Evolutionary conservation across 2,797 vertebrate species (phyloP).

Genomic region (Sebastes cheni): DNA sequence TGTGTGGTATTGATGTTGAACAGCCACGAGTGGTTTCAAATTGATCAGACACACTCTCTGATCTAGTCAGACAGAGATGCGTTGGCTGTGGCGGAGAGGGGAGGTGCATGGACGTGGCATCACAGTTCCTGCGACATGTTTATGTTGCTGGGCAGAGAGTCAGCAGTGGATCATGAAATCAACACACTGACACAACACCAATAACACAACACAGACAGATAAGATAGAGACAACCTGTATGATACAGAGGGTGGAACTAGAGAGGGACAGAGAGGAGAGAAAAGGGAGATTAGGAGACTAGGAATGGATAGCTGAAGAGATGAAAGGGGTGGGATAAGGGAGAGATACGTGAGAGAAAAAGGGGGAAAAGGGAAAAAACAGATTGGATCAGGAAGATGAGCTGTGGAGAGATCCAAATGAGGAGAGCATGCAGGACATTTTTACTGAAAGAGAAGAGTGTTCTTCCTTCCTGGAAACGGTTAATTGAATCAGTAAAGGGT

Average conservation of each 20-base stretch:
- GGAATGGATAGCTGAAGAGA: neutral
- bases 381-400: neutral
- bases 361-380: neutral
- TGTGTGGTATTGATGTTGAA: neutral
- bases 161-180: slow-evolving; percentile 17
- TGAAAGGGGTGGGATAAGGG: neutral
- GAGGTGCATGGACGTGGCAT: neutral
- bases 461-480: neutral
- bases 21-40: neutral
- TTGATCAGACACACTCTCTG: neutral
- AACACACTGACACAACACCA: neutral
- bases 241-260: neutral
- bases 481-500: slow-evolving; percentile 16
- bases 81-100: neutral
- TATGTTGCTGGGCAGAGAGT: slow-evolving; percentile 25
- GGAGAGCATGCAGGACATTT: neutral
- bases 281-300: neutral
- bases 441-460: neutral
- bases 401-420: neutral
- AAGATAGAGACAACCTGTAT: slow-evolving; percentile 15
- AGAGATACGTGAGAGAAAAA: neutral
- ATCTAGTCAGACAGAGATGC: neutral
- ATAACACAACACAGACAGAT: slow-evolving; percentile 14
- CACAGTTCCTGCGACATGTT: neutral
- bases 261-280: neutral